Base-by-base conservation (phyloP, 2,888 invertebrate genomes). In the Siphonodentalium dalli region DNA sequence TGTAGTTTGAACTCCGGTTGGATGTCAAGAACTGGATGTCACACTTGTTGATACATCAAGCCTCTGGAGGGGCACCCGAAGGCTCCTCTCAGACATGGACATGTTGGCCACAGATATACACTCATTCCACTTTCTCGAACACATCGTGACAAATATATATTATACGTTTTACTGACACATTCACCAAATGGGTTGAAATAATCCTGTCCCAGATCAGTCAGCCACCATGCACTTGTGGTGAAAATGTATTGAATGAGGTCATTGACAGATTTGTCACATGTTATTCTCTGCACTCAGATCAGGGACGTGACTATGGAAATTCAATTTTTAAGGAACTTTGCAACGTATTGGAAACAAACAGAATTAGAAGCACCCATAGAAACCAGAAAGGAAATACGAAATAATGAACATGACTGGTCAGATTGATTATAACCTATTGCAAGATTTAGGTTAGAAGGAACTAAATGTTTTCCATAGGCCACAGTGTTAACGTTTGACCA, bases 301-400 rank as follows among this genome's bases (percentile, higher is more conserved):
- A 57, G 33, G 64, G 64, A 2, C 9, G 48, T 11, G 53, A 54
- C 15, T 62, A 51, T 48, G 54, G 62, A 35, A 60, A 55, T 41
- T 20, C 40, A 34, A 11, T 60, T 15, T 62, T 65, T 27, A 7
- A 26, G 26, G 55, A 60, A 37, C 26, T 65, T 9, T 65, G 61
- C 40, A 7, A 39, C 15, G 5, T 65, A 26, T 28, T 58, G 5
- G 60, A 60, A 24, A 57, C 62, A 18, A 45, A 38, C 37, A 62
- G 60, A 48, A 62, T 47, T 1, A 39, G 58, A 9, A 60, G 58
- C 13, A 39, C 43, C n/a, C 33, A 49, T 6, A 11, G 46, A 44
- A 44, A n/a, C 28, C 51, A 18, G 56, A 63, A 46, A 57, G 63
- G 13, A 44, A 38, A 33, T 31, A 31, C 3, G 58, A 65, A 33